These are phyloP conservation scores for Erannis defoliaria DNA, from an alignment of 2,888 invertebrate genomes.

Conservation along the genomic window DNA sequence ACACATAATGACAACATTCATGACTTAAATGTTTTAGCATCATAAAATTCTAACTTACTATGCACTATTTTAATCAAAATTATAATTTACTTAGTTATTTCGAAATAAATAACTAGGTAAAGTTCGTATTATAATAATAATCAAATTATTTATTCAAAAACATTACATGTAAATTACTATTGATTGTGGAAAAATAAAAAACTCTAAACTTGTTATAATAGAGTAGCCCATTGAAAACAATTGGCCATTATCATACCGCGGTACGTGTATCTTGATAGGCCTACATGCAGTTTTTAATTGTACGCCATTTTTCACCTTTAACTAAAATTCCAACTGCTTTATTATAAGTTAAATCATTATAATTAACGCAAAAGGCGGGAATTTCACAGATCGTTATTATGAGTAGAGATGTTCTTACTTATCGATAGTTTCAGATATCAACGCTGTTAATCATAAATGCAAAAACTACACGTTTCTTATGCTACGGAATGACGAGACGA, in stretches of 20 bases:
- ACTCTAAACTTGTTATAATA: not conserved
- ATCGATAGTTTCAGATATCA: constrained; percentile 12
- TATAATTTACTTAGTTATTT: too few relatives aligned
- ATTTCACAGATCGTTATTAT: constrained; percentile 37
- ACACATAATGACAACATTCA: too few relatives aligned
- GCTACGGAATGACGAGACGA: too few relatives aligned
- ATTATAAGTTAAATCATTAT: constrained; percentile 28
- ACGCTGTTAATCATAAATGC: not conserved
- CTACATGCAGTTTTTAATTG: constrained; percentile 33
- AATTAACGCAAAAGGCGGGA: constrained; percentile 31
- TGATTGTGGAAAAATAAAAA: too few relatives aligned
- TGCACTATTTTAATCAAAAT: too few relatives aligned
- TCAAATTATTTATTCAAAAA: too few relatives aligned
- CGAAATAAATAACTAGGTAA: too few relatives aligned
- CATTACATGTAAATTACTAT: too few relatives aligned
- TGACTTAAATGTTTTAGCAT: too few relatives aligned
- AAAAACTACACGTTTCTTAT: too few relatives aligned
- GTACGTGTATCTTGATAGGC: constrained; percentile 17
- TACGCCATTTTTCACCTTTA: constrained; percentile 24
- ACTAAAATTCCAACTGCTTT: constrained; percentile 31
- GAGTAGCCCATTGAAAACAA: constrained; percentile 15
- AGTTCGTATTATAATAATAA: too few relatives aligned
- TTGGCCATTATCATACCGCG: constrained; percentile 21
- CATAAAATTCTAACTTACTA: too few relatives aligned
- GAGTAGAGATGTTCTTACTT: constrained; percentile 6